These are phyloP conservation scores for Stichodactyla mertensii DNA, from an alignment of 64 coral and sea anemone genomes.

Conservation along the genomic window DNA sequence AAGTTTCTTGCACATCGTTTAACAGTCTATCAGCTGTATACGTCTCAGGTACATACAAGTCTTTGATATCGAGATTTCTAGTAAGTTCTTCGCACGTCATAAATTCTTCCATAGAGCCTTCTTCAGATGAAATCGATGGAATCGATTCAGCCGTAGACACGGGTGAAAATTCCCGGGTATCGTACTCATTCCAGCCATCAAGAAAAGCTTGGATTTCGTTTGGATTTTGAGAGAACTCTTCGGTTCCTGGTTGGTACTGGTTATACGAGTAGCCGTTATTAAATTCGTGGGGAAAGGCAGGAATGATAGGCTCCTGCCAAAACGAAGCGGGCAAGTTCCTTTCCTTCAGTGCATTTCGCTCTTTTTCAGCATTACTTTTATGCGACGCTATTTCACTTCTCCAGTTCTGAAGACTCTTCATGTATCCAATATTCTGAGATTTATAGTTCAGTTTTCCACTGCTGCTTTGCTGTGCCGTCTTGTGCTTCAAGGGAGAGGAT, in stretches of 20 bases:
- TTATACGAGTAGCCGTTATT: constrained; percentile 38
- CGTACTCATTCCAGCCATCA: constrained; percentile 59
- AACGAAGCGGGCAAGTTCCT: constrained; percentile 52
- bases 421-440: constrained; percentile 42
- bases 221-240: constrained; percentile 36
- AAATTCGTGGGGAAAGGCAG: constrained; percentile 30
- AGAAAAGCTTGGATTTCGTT: constrained; percentile 36
- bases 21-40: constrained; percentile 63
- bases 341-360: constrained; percentile 41
- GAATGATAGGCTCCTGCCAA: constrained; percentile 77
- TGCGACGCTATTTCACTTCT: constrained; percentile 43
- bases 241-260: constrained; percentile 46
- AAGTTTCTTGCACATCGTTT: constrained; percentile 59
- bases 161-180: constrained; percentile 41
- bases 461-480: not conserved
- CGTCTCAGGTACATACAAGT: constrained; percentile 85
- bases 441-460: constrained; percentile 39
- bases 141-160: constrained; percentile 44
- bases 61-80: constrained; percentile 86
- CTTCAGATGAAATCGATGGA: constrained; percentile 70
- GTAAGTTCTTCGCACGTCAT: constrained; percentile 96
- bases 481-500: constrained; percentile 29
- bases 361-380: constrained; percentile 40
- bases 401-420: constrained; percentile 46
- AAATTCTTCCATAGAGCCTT: constrained; percentile 67